Evolutionary conservation across 2,888 invertebrate species (phyloP).

Genomic region (Rotaria magnacalcarata): DNA sequence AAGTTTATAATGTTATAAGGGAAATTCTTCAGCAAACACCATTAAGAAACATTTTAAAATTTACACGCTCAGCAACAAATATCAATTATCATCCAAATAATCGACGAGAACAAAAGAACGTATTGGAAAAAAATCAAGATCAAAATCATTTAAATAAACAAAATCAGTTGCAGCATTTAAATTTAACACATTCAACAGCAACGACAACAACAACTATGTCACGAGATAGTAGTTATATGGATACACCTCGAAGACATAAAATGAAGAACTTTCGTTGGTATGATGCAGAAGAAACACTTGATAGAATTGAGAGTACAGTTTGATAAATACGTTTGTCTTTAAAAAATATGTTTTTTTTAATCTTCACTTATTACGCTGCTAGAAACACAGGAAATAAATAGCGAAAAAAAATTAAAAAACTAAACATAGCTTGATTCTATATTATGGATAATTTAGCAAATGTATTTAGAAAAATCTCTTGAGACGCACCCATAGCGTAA

Average conservation of each 20-base stretch:
- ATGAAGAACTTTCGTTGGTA: background rate
- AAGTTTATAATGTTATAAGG: constrained; percentile 11
- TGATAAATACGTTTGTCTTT: background rate
- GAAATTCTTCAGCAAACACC: constrained; percentile 23
- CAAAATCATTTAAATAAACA: background rate
- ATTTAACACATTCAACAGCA: background rate
- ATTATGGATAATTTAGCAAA: too few species aligned
- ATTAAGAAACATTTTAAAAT: constrained; percentile 5
- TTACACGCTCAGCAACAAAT: background rate
- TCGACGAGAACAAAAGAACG: background rate
- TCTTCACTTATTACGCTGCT: background rate
- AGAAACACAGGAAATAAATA: background rate
- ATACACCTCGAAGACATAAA: background rate
- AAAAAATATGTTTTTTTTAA: background rate
- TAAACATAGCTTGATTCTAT: too few species aligned
- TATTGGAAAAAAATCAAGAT: background rate
- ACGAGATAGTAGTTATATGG: background rate
- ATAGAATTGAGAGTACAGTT: constrained; percentile 27
- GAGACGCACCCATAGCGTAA: too few species aligned
- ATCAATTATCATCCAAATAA: background rate
- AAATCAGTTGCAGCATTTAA: background rate
- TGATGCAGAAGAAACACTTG: background rate
- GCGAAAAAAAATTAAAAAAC: too few species aligned
- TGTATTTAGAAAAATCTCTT: too few species aligned
- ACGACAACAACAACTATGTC: constrained; percentile 4